Conservation (phyloP, 2,797 vertebrate genomes). For the Tinamus major region DNA sequence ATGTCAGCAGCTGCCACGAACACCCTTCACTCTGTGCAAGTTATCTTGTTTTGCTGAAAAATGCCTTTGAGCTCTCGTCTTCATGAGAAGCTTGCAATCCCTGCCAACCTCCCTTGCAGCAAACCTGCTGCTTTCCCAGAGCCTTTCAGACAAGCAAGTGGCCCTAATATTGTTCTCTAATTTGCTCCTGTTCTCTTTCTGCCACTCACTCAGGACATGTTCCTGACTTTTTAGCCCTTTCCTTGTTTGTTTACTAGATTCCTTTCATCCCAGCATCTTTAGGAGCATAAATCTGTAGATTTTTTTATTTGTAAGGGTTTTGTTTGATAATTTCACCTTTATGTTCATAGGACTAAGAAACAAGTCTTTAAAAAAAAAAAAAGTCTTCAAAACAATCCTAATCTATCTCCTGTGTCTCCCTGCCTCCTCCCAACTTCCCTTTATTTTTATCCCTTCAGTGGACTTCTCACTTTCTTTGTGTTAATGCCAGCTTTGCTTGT, state of each 20-base stretch:
- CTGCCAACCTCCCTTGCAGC: not conserved
- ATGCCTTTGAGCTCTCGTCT: not conserved
- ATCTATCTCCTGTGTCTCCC: not conserved
- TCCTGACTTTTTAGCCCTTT: not conserved
- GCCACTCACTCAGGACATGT: not conserved
- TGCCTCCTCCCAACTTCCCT: not conserved
- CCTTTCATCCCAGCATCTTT: not conserved
- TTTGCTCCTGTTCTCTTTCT: not conserved
- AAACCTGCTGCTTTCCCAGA: not conserved
- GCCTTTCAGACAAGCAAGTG: not conserved
- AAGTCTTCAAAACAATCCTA: not conserved
- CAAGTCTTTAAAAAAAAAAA: not conserved
- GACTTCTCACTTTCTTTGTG: not conserved
- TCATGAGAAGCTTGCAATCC: not conserved
- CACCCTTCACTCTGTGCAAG: not conserved
- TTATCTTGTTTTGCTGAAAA: not conserved
- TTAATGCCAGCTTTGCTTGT: not conserved
- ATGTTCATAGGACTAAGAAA: not conserved
- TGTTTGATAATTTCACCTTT: not conserved
- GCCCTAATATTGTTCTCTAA: not conserved
- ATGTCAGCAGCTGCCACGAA: not conserved
- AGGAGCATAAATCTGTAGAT: not conserved
- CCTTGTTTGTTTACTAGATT: not conserved
- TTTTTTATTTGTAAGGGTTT: not conserved
- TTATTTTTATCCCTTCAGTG: not conserved